phyloP scores from a whole-genome alignment of 2,888 invertebrate species.

The Hypomecis atomaria region DNA sequence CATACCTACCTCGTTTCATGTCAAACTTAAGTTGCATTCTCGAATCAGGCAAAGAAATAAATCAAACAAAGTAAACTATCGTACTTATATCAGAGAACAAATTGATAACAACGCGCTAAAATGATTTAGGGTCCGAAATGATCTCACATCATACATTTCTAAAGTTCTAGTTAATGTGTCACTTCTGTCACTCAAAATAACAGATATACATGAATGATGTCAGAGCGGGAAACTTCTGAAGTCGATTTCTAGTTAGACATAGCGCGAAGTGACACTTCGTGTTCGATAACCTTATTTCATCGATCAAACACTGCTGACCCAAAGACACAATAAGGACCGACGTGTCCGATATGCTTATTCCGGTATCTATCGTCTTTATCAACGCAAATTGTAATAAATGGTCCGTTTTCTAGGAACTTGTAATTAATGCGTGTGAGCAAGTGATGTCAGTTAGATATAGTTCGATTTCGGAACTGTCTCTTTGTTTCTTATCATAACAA shows the following conservation, averaged over 20 bases:
- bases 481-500: neutral
- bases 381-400: conserved; percentile 47
- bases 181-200: conserved; percentile 8
- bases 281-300: conserved; percentile 45
- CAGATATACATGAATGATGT: conserved; percentile 9
- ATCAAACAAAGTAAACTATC: too few species aligned
- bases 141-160: too few species aligned
- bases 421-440: conserved; percentile 39
- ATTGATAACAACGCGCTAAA: too few species aligned
- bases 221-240: conserved; percentile 51
- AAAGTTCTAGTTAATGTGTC: conserved; percentile 1
- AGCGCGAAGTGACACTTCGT: conserved; percentile 14
- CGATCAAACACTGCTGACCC: conserved; percentile 49
- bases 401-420: conserved; percentile 49
- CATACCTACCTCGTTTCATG: too few species aligned
- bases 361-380: conserved; percentile 35
- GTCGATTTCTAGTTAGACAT: conserved; percentile 42
- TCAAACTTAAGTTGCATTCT: too few species aligned
- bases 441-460: conserved; percentile 35
- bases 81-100: too few species aligned
- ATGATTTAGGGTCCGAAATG: too few species aligned
- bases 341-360: conserved; percentile 48
- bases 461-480: conserved; percentile 24
- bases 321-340: conserved; percentile 53
- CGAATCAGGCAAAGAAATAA: too few species aligned